Evolutionary conservation across 35 echinoderm and acorn worm species (phyloP).

Genomic region (Apostichopus japonicus): DNA sequence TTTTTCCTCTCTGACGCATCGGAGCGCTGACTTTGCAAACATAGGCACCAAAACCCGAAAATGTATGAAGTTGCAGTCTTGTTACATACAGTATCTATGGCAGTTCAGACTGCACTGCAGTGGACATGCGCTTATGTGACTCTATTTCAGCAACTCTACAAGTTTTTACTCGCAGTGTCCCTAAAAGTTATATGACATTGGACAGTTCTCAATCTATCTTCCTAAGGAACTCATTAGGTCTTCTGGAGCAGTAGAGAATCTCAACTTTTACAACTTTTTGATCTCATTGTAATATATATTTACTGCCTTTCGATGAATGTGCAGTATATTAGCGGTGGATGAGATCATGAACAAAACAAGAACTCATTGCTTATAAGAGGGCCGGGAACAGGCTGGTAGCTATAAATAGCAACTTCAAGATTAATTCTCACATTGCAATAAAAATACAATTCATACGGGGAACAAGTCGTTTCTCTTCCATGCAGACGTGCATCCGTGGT

Average conservation of each 20-base stretch:
- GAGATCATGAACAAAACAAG: background rate
- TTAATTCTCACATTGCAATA: no score
- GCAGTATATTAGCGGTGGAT: background rate
- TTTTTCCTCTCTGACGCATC: background rate
- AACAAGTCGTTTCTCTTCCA: no score
- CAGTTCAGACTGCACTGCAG: no score
- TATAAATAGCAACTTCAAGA: background rate
- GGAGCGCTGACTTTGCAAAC: background rate
- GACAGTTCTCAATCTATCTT: constrained; percentile 2
- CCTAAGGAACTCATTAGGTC: background rate
- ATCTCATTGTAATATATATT: background rate
- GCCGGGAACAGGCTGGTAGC: background rate
- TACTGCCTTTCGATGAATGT: background rate
- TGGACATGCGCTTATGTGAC: no score
- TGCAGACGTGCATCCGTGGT: no score
- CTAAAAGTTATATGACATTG: background rate
- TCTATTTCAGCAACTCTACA: background rate
- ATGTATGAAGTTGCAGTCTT: no score
- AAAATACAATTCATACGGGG: no score
- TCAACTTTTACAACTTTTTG: background rate
- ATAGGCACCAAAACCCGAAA: no score
- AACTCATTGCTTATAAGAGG: background rate
- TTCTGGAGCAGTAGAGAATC: background rate
- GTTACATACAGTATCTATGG: no score
- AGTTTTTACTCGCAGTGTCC: background rate